Conservation (phyloP, 2,797 vertebrate species). For the Paramormyrops hopkinsi region DNA sequence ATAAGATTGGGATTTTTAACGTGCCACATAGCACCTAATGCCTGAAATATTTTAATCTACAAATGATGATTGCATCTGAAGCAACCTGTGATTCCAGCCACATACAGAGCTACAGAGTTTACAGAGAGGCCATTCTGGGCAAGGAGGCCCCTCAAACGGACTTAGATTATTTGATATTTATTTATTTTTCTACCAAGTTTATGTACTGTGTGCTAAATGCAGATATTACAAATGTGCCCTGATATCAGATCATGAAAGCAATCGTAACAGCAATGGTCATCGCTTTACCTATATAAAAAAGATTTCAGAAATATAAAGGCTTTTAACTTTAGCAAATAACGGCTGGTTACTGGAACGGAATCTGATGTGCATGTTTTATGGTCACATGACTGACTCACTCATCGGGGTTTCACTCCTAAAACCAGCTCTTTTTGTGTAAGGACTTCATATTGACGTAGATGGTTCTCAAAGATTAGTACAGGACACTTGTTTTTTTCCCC, state of each 20-base stretch:
- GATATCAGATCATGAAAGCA: not conserved
- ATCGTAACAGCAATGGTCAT: not conserved
- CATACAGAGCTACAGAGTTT: not conserved
- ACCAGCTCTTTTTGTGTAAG: not conserved
- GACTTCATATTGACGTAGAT: not conserved
- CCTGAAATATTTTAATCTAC: not conserved
- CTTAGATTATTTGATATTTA: not conserved
- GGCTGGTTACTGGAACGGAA: not conserved
- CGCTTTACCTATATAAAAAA: not conserved
- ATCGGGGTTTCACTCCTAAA: not conserved
- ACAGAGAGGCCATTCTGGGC: not conserved
- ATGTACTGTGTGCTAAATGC: not conserved
- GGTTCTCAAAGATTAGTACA: not conserved
- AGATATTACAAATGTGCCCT: not conserved
- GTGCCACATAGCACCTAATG: not conserved
- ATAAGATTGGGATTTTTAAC: not conserved
- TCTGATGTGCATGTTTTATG: not conserved
- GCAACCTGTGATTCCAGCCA: not conserved
- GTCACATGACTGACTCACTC: not conserved
- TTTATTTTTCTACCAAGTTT: not conserved
- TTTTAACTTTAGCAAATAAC: not conserved
- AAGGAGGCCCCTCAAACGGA: not conserved
- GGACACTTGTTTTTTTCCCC: not conserved
- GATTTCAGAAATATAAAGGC: not conserved
- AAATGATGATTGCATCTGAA: not conserved